Percentiles rank a stretch among this genome's conserved stretches.
Evolutionary conservation across 2,113 vertebrate species (phyloP).

Genomic region (Corythoichthys intestinalis): DNA sequence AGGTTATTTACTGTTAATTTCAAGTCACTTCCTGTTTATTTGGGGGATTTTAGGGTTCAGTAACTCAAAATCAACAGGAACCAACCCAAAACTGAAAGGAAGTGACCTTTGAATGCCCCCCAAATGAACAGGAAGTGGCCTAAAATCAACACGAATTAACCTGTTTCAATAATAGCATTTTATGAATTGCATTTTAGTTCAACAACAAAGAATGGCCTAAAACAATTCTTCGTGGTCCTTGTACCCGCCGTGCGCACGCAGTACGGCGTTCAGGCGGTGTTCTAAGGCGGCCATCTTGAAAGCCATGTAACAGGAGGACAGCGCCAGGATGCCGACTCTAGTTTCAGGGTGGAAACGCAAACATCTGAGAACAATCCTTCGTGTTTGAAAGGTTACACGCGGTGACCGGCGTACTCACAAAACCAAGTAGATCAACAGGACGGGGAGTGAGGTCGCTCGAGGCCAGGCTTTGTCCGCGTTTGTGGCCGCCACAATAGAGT

Average conservation of each 20-base stretch:
- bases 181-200: no score
- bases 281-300: constrained; percentile 86
- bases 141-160: no score
- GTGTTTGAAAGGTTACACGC: not conserved
- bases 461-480: constrained; percentile 61
- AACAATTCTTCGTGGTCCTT: constrained; percentile 12
- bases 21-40: no score
- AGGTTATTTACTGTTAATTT: no score
- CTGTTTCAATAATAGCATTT: no score
- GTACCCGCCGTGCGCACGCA: constrained; percentile 76
- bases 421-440: constrained; percentile 84
- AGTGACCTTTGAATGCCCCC: no score
- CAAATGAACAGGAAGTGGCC: no score
- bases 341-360: constrained; percentile 23
- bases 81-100: no score
- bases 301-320: constrained; percentile 92
- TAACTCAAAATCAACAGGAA: no score
- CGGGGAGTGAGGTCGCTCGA: constrained; percentile 69
- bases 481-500: constrained; percentile 39
- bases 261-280: constrained; percentile 78
- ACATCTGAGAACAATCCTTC: not conserved
- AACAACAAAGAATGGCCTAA: no score
- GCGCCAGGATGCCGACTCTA: constrained; percentile 81
- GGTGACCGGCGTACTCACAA: constrained; percentile 77
- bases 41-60: no score